Evolutionary conservation across 2,888 invertebrate species (phyloP).

Genomic region (Acrobasis consociella): DNA sequence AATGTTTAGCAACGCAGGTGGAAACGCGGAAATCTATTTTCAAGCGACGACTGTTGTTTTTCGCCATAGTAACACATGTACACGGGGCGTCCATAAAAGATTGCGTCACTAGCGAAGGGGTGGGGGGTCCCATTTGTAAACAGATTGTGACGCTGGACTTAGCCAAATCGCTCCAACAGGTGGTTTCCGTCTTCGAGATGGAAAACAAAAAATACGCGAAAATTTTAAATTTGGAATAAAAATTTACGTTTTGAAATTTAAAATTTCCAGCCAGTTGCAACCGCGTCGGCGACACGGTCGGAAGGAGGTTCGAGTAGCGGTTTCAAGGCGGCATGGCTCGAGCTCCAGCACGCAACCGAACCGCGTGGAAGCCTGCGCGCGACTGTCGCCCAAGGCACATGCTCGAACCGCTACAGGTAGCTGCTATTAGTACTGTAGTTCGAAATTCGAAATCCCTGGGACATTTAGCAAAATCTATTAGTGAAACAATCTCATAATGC

Average conservation of each 20-base stretch:
- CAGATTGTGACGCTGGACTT: conserved; percentile 76
- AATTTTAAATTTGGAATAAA: conserved; percentile 14
- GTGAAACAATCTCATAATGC: not conserved
- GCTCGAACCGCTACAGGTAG: conserved; percentile 74
- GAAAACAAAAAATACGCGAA: conserved; percentile 23
- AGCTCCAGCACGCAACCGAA: conserved; percentile 63
- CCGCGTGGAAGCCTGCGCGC: conserved; percentile 79
- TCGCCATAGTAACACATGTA: conserved; percentile 70
- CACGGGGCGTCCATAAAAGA: conserved; percentile 68
- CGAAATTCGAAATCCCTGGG: conserved; percentile 57
- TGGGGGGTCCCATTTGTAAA: conserved; percentile 73
- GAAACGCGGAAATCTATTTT: conserved; percentile 76
- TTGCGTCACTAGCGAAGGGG: conserved; percentile 72
- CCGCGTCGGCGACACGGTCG: conserved; percentile 45
- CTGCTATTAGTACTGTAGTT: conserved; percentile 60
- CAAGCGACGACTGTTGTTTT: conserved; percentile 70
- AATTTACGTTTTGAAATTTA: conserved; percentile 15
- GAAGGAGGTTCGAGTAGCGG: conserved; percentile 54
- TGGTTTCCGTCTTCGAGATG: conserved; percentile 51
- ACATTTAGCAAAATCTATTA: conserved; percentile 43
- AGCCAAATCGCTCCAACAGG: conserved; percentile 75
- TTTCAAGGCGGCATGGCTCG: conserved; percentile 56
- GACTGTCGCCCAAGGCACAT: conserved; percentile 68
- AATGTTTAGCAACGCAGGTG: conserved; percentile 59
- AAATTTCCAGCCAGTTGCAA: conserved; percentile 38